These are phyloP conservation scores for Gambusia yucatana DNA, from an alignment of 2,797 vertebrate genomes.

Conservation along the genomic window DNA sequence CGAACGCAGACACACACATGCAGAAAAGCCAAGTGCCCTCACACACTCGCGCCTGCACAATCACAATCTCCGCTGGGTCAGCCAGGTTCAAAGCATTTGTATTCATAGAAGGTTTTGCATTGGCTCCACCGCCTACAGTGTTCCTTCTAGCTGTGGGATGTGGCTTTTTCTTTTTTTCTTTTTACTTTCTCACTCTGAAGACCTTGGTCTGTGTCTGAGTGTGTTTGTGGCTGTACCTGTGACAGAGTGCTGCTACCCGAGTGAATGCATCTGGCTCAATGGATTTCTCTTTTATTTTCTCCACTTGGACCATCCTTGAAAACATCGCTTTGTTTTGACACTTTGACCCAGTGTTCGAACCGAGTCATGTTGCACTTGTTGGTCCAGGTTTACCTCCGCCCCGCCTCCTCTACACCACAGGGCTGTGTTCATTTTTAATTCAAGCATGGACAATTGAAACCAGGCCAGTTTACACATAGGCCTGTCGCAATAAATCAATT, in stretches of 20 bases:
- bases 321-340: slow-evolving; percentile 48
- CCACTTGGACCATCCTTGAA: slow-evolving; percentile 46
- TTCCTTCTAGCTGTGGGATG: slow-evolving; percentile 73
- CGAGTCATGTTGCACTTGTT: neutral
- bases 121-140: slow-evolving; percentile 78
- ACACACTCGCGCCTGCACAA: slow-evolving; percentile 51
- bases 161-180: slow-evolving; percentile 36
- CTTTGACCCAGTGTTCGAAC: slow-evolving; percentile 36
- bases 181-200: slow-evolving; percentile 69
- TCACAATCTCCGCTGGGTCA: slow-evolving; percentile 78
- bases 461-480: neutral
- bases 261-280: slow-evolving; percentile 54
- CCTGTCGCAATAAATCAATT: too few relatives aligned
- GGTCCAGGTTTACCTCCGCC: slow-evolving; percentile 10
- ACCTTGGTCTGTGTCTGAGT: slow-evolving; percentile 69
- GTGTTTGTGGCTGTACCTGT: slow-evolving; percentile 65
- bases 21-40: slow-evolving; percentile 50
- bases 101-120: slow-evolving; percentile 81
- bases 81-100: slow-evolving; percentile 78
- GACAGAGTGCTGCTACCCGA: slow-evolving; percentile 50
- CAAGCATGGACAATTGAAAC: neutral
- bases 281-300: slow-evolving; percentile 32
- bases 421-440: neutral
- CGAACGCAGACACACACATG: slow-evolving; percentile 71
- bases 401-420: neutral